A percentile compares a stretch with the other conserved stretches of the same genome.
Conservation (phyloP, 2,888 invertebrate genomes). For the Aethes cnicana region DNA sequence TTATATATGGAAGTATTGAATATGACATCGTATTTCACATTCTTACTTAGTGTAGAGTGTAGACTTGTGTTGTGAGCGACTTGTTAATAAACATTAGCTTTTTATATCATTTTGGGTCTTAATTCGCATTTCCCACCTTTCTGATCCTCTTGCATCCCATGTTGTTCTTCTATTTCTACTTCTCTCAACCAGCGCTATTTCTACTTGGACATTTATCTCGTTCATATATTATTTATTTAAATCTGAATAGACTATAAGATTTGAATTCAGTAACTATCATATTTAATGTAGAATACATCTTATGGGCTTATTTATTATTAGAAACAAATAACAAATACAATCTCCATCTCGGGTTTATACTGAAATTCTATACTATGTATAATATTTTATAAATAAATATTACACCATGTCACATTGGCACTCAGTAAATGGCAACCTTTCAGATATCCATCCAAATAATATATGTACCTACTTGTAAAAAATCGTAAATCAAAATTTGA, state of each 20-base stretch:
- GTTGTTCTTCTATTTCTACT: slow-evolving; percentile 32
- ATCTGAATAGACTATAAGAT: too few relatives aligned
- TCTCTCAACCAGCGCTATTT: too few relatives aligned
- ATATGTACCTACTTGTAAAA: too few relatives aligned
- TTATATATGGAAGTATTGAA: slow-evolving; percentile 57
- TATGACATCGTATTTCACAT: slow-evolving; percentile 57
- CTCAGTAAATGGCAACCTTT: slow-evolving; percentile 58
- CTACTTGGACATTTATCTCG: too few relatives aligned
- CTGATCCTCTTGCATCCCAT: slow-evolving; percentile 55
- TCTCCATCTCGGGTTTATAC: slow-evolving; percentile 66
- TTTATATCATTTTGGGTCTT: slow-evolving; percentile 67
- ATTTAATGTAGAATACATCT: too few relatives aligned
- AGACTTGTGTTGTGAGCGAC: slow-evolving; percentile 71
- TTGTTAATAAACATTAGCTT: slow-evolving; percentile 78
- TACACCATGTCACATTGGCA: slow-evolving; percentile 70
- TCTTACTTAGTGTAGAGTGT: slow-evolving; percentile 71
- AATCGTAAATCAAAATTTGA: too few relatives aligned
- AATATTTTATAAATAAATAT: slow-evolving; percentile 66
- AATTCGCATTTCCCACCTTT: slow-evolving; percentile 61
- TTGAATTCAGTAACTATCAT: too few relatives aligned
- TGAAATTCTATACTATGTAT: slow-evolving; percentile 72
- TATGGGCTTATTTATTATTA: too few relatives aligned
- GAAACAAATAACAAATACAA: slow-evolving; percentile 50
- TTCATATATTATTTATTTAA: too few relatives aligned
- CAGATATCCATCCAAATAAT: slow-evolving; percentile 42